Conservation (phyloP, 1,140 invertebrate genomes). For the Mactra quadrangularis region DNA sequence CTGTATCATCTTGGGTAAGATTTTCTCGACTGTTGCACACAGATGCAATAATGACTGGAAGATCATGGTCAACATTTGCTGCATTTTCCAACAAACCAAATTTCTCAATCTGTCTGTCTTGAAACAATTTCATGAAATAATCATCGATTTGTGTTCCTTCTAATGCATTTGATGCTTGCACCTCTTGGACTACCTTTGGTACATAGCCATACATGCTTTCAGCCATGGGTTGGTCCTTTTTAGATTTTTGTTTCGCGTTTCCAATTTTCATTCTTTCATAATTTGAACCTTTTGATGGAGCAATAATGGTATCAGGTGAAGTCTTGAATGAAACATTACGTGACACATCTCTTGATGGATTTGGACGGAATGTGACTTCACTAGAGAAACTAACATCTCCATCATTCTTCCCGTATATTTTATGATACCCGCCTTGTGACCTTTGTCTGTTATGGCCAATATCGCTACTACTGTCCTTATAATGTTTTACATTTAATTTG, state of each 20-base stretch:
- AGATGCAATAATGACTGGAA: constrained; percentile 26
- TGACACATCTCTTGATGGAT: not conserved
- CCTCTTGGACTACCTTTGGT: constrained; percentile 67
- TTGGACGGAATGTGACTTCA: constrained; percentile 39
- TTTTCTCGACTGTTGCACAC: constrained; percentile 12
- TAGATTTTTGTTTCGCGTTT: not conserved
- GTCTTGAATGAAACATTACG: constrained; percentile 12
- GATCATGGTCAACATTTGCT: not conserved
- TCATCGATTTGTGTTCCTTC: constrained; percentile 68
- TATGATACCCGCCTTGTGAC: constrained; percentile 7
- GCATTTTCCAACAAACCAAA: constrained; percentile 7
- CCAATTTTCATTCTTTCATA: constrained; percentile 27
- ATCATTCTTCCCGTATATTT: not conserved
- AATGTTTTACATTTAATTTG: not conserved
- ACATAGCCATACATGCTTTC: constrained; percentile 72
- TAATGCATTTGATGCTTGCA: constrained; percentile 65
- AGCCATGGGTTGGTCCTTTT: not conserved
- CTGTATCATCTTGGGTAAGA: too few relatives aligned
- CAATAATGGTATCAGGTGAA: not conserved
- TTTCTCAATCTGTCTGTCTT: constrained; percentile 4
- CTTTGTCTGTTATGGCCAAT: not conserved
- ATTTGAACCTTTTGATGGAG: constrained; percentile 9
- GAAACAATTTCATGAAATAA: constrained; percentile 49
- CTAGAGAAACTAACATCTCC: constrained; percentile 33
- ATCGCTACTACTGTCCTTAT: too few relatives aligned